These are phyloP conservation scores for Rutpela maculata DNA, from an alignment of 2,888 invertebrate species.

Conservation along the genomic window DNA sequence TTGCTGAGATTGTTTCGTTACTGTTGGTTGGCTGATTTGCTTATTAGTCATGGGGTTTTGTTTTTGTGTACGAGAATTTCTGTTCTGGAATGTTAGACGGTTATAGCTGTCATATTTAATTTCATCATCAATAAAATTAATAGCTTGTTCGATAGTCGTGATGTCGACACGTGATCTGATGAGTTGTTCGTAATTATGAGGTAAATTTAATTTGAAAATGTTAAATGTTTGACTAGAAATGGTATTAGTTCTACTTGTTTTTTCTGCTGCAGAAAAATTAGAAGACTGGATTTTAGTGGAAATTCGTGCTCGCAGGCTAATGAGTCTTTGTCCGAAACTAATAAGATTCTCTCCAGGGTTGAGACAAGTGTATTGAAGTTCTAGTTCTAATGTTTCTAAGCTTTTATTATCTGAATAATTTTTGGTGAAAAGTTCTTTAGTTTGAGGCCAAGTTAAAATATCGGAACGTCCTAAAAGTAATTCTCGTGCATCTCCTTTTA, in stretches of 20 bases:
- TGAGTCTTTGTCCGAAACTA: slow-evolving; percentile 4
- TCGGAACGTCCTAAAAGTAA: slow-evolving; percentile 13
- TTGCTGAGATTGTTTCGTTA: slow-evolving; percentile 2
- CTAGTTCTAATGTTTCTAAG: slow-evolving; percentile 5
- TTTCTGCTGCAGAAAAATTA: background rate
- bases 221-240: slow-evolving; percentile 14
- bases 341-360: slow-evolving; percentile 8
- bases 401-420: slow-evolving; percentile 17
- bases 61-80: background rate
- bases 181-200: slow-evolving; percentile 6
- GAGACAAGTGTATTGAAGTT: slow-evolving; percentile 16
- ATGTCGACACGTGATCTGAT: slow-evolving; percentile 9
- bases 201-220: slow-evolving; percentile 13
- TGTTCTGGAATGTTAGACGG: slow-evolving; percentile 4
- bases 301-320: background rate
- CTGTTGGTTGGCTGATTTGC: background rate
- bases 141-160: slow-evolving; percentile 9
- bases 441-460: slow-evolving; percentile 20
- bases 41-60: background rate
- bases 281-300: slow-evolving; percentile 5
- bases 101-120: slow-evolving; percentile 13
- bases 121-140: slow-evolving; percentile 12
- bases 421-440: slow-evolving; percentile 4
- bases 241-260: slow-evolving; percentile 5
- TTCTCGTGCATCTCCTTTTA: slow-evolving; percentile 17